Conservation (phyloP, 2,113 vertebrate genomes). For the Pelecanus crispus region DNA sequence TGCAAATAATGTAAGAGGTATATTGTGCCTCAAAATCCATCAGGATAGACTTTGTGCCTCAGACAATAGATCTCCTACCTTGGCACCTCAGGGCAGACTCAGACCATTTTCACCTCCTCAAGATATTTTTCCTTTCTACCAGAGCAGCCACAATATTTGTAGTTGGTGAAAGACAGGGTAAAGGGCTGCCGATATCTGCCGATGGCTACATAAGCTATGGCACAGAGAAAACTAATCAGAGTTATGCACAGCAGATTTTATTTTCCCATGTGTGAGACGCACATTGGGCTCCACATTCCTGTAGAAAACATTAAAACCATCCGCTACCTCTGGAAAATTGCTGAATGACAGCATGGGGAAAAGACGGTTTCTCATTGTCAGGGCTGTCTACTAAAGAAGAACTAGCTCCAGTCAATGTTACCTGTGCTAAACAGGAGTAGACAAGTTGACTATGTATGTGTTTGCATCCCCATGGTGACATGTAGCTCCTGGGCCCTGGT, state of each 20-base stretch:
- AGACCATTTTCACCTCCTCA: neutral
- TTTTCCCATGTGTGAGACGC: constrained; percentile 5
- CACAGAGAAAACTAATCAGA: neutral
- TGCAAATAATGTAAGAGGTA: neutral
- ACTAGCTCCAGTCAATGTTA: neutral
- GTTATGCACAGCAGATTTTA: neutral
- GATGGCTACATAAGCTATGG: neutral
- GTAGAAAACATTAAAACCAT: neutral
- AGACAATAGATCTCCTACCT: neutral
- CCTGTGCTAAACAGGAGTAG: neutral
- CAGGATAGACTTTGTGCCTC: neutral
- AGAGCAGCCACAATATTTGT: neutral
- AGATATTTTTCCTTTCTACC: neutral
- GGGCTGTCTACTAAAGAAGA: neutral
- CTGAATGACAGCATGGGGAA: neutral
- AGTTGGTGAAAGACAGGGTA: neutral
- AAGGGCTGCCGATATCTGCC: neutral
- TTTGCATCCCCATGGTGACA: neutral
- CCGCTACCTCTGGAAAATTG: neutral
- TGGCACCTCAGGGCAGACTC: neutral
- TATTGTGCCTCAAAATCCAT: neutral
- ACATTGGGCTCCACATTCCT: neutral
- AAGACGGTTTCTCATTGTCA: neutral
- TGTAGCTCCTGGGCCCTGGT: neutral
- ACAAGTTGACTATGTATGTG: rapidly evolving